Evolutionary conservation across 92 coral and sea anemone genomes (phyloP).

Genomic region (Siderastrea siderea): DNA sequence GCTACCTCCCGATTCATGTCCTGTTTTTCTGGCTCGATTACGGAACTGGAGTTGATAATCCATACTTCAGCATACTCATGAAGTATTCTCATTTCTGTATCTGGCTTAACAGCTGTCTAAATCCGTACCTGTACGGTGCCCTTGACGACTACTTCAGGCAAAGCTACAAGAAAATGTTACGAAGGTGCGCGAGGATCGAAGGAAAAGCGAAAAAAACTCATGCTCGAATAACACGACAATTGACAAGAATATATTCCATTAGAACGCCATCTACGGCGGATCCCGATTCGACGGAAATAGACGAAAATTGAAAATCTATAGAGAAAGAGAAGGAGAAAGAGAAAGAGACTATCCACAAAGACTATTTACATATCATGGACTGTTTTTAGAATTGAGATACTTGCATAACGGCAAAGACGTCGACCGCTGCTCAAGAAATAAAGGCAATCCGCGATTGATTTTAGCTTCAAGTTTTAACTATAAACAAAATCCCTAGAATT

Average conservation of each 20-base stretch:
- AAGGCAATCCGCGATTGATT: not conserved
- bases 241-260: conserved; percentile 73
- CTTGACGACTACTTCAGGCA: conserved; percentile 87
- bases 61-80: conserved; percentile 92
- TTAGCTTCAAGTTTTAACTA: not conserved
- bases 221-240: conserved; percentile 69
- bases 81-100: conserved; percentile 93
- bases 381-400: not conserved
- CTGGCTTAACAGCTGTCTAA: conserved; percentile 95
- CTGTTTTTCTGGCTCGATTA: conserved; percentile 96
- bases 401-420: not conserved
- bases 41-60: conserved; percentile 80
- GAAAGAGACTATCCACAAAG: not conserved
- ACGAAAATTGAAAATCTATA: not conserved
- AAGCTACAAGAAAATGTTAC: conserved; percentile 79
- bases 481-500: not conserved
- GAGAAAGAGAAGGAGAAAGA: not conserved
- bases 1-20: conserved; percentile 95
- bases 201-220: conserved; percentile 85
- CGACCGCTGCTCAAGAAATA: not conserved
- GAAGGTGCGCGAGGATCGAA: conserved; percentile 87
- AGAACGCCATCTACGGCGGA: conserved; percentile 47
- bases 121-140: conserved; percentile 97
- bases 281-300: conserved; percentile 33
- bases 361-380: not conserved